Evolutionary conservation across 2,888 invertebrate genomes (phyloP), one percentile per base, ranked within the genome.

Genomic region (Kryphioiulus occultus): DNA sequence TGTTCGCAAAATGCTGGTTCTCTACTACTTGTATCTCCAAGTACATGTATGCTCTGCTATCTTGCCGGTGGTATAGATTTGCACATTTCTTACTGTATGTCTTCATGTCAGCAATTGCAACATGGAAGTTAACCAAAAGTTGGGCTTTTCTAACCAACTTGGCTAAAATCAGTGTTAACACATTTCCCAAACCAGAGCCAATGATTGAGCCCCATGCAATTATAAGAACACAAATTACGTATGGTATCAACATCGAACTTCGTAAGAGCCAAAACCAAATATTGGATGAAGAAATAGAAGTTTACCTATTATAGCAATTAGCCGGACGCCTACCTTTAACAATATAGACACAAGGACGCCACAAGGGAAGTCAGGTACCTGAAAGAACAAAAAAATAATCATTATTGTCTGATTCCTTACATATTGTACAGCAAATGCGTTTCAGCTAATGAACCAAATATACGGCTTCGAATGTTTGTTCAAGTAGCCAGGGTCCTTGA

Each of bases 281-380:
- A 59, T 59, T 59, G 59, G 22, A 59, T 59, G 59, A 59, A 59
- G 59, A 59, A 59, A 59, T 59, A 59, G 59, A 59, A 59, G 59
- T 59, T n/a, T 59, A 22, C n/a, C 59, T 22, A 59, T 59, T 59
- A 59, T 59, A 59, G 59, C 59, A 59, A 59, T 59, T 59, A 59
- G 19, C 19, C 9, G 10, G 59, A n/a, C n/a, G 59, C 59, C 22
- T 59, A 59, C 59, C 59, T 59, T 59, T 19, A 59, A 59, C 59
- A 59, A 59, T 59, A 59, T 59, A 59, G 59, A 59, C 59, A 59
- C 59, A 59, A 59, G 59, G 59, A 59, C 59, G 59, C 22, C 59
- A 59, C 59, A 59, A 59, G 59, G 22, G 59, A 59, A 59, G 59
- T 59, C 59, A 22, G 59, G 59, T 59, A 59, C 59, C 59, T 59